Evolutionary conservation across 1,140 invertebrate genomes (phyloP), one percentile per base, ranked within the genome.

Genomic region (Lucilia cuprina): DNA sequence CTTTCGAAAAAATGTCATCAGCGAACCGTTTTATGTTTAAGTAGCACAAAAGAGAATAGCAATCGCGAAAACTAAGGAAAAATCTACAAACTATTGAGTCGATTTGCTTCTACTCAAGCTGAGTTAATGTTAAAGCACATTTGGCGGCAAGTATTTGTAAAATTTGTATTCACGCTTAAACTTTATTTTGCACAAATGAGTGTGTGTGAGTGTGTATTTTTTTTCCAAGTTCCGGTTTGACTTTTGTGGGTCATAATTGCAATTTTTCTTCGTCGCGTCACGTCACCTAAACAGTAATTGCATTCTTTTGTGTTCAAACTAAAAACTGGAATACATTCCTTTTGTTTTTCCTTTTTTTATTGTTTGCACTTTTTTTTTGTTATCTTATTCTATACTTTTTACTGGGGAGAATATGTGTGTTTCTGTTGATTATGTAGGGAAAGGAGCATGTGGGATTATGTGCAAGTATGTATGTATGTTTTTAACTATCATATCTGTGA

Each of bases 241-340:
- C 82, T 83, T 70, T 74, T 74, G 82, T 83, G 55, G 82, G 50
- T 83, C 82, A 74, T 83, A 70, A 83, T 83, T 74, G 82, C 55
- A 70, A 83, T 74, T 74, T 83, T 83, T 74, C 55, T 83, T 83
- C 55, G 82, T 82, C 65, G 50, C 82, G 82, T 74, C 65, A 70
- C 82, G 65, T 83, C 82, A 74, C 25, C 50, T 70, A 19, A 60
- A 70, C 50, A 25, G 77, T 80, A 80, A 83, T 83, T 83, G 50
- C 82, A 83, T 65, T 83, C 82, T 74, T 70, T 83, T 74, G 82
- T 74, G 55, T 83, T 83, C 82, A 74, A 41, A 49, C 77, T 47
- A 49, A 80, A 30, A 80, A 80, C n/a, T 80, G 77, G 47, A 5
- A 80, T 80, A 80, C 50, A 80, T 21, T 80, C 30, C 12, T 41